Conservation (phyloP, 2,888 invertebrate species). For the Tiphia femorata region DNA sequence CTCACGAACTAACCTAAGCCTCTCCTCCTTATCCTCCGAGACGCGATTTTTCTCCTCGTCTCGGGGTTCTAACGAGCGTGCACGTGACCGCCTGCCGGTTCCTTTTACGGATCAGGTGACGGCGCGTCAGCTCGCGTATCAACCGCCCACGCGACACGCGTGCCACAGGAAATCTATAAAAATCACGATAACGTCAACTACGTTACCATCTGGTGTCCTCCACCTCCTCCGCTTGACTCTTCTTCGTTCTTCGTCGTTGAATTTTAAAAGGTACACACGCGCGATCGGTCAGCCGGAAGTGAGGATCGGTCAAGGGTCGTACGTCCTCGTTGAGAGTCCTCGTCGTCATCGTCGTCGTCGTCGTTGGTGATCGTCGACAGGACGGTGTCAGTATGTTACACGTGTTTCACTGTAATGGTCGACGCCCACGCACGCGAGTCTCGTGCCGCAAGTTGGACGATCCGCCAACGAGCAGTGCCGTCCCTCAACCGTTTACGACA, state of each 20-base stretch:
- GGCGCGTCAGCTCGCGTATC: not conserved
- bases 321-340: too few species aligned
- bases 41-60: slow-evolving; percentile 27
- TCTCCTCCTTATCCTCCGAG: too few species aligned
- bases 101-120: slow-evolving; percentile 40
- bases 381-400: slow-evolving; percentile 22
- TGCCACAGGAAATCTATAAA: slow-evolving; percentile 6
- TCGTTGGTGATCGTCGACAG: too few species aligned
- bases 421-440: slow-evolving; percentile 26
- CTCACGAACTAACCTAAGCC: too few species aligned
- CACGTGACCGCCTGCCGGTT: slow-evolving; percentile 40
- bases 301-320: too few species aligned
- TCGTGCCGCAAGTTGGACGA: slow-evolving; percentile 28
- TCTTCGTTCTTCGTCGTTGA: not conserved
- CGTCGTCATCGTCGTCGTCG: too few species aligned
- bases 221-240: not conserved
- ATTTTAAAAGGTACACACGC: too few species aligned
- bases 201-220: not conserved
- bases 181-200: slow-evolving; percentile 12
- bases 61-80: slow-evolving; percentile 15
- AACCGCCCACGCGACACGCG: slow-evolving; percentile 8
- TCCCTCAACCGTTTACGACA: slow-evolving; percentile 8
- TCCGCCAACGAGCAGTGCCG: slow-evolving; percentile 12
- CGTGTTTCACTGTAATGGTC: slow-evolving; percentile 30
- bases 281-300: too few species aligned